A percentile compares a stretch with the other conserved stretches of the same genome.
Evolutionary conservation across 2,797 vertebrate species (phyloP).

Genomic region (Tarsius wallacei): DNA sequence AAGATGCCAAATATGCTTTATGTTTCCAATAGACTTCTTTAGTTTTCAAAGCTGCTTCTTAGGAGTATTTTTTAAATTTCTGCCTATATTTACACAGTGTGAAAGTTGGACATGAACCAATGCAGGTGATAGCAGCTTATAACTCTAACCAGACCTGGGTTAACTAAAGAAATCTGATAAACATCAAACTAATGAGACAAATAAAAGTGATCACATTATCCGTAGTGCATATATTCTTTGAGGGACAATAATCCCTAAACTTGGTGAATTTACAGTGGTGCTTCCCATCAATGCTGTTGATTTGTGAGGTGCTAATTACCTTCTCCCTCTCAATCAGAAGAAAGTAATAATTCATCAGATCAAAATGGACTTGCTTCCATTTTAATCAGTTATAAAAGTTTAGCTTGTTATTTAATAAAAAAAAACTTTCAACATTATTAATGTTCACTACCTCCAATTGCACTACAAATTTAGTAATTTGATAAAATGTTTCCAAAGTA

Average conservation of each 20-base stretch:
- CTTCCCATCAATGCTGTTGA: not conserved
- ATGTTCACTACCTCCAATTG: constrained; percentile 37
- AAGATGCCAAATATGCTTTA: constrained; percentile 60
- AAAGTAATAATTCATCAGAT: constrained; percentile 36
- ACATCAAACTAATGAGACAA: not conserved
- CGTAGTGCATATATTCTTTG: not conserved
- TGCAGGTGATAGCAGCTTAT: constrained; percentile 38
- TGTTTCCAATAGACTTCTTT: constrained; percentile 61
- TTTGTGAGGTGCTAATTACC: not conserved
- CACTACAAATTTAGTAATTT: constrained; percentile 58
- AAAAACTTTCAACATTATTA: constrained; percentile 26
- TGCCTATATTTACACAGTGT: constrained; percentile 63
- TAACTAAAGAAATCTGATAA: constrained; percentile 3
- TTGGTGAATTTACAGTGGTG: not conserved
- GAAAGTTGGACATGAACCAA: constrained; percentile 58
- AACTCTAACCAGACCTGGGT: not conserved
- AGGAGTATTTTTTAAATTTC: not conserved
- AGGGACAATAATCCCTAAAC: not conserved
- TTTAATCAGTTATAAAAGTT: constrained; percentile 33
- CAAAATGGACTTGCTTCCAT: constrained; percentile 32
- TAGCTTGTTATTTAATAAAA: not conserved
- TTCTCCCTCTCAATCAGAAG: constrained; percentile 35
- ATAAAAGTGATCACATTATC: not conserved
- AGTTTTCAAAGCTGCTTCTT: constrained; percentile 65
- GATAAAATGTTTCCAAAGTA: constrained; percentile 59